phyloP scores from a whole-genome alignment of 2,888 invertebrate species.

The Neoitamus cyanurus region DNA sequence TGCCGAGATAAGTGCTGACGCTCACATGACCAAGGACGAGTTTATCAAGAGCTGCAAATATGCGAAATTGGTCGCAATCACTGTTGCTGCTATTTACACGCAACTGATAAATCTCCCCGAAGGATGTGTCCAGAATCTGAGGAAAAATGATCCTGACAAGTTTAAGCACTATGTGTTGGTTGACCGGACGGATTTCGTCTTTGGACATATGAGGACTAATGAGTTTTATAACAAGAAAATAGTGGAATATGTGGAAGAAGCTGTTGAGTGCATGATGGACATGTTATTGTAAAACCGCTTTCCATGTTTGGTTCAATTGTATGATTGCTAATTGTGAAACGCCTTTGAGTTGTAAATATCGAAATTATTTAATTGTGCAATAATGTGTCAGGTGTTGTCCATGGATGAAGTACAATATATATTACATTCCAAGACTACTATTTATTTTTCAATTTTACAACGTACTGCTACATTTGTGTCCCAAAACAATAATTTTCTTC shows the following conservation, averaged over 20 bases:
- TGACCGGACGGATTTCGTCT: constrained; percentile 64
- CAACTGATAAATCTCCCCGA: constrained; percentile 63
- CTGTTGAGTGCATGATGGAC: constrained; percentile 55
- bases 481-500: too few relatives aligned
- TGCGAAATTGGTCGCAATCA: constrained; percentile 61
- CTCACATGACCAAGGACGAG: constrained; percentile 59
- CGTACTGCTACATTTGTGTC: too few relatives aligned
- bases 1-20: constrained; percentile 55
- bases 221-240: constrained; percentile 60
- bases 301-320: too few relatives aligned
- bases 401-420: too few relatives aligned
- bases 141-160: constrained; percentile 60
- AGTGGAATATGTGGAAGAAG: constrained; percentile 59
- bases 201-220: constrained; percentile 61
- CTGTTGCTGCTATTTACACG: constrained; percentile 62
- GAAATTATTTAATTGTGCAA: too few relatives aligned
- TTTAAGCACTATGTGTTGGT: constrained; percentile 64
- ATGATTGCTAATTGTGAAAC: too few relatives aligned
- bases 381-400: too few relatives aligned
- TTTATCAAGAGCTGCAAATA: constrained; percentile 62
- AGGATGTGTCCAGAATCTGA: constrained; percentile 60
- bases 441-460: too few relatives aligned
- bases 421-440: too few relatives aligned
- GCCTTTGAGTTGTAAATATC: too few relatives aligned
- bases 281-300: too few relatives aligned